These are phyloP conservation scores for Panthera uncia DNA, from an alignment of 2,113 vertebrate genomes.

Conservation along the genomic window DNA sequence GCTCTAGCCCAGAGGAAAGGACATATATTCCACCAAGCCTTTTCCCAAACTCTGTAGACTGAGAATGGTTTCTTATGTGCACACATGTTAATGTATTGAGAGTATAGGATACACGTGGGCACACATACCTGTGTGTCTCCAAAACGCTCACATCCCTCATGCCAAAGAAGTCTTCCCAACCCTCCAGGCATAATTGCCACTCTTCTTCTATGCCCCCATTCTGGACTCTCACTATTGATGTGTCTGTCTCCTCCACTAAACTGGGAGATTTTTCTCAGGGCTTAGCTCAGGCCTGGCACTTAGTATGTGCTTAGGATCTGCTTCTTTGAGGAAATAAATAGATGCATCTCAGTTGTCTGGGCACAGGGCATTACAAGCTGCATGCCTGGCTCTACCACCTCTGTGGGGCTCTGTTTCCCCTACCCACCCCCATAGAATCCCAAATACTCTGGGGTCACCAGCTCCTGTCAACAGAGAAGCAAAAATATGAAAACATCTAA, in stretches of 20 bases:
- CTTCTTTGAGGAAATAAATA: background rate
- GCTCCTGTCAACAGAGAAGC: background rate
- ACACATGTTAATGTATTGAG: background rate
- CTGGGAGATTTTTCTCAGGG: background rate
- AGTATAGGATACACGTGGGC: rapidly evolving
- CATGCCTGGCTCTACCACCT: background rate
- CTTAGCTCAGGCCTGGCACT: background rate
- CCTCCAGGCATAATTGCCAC: rapidly evolving
- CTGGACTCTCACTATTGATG: background rate
- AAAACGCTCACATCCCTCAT: background rate
- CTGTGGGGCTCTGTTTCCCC: background rate
- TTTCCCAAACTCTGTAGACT: background rate
- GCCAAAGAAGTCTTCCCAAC: background rate
- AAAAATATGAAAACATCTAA: background rate
- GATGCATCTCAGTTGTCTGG: background rate
- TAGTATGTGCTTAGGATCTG: background rate
- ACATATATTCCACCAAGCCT: background rate
- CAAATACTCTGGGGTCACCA: background rate
- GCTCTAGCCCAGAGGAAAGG: background rate
- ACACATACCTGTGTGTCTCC: background rate
- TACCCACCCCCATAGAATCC: background rate
- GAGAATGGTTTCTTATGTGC: background rate
- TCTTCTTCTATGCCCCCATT: background rate
- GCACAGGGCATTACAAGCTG: background rate
- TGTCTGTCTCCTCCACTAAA: background rate